These are phyloP conservation scores for Tiaroga cobitis DNA, from an alignment of 2,797 vertebrate species.

Conservation along the genomic window DNA sequence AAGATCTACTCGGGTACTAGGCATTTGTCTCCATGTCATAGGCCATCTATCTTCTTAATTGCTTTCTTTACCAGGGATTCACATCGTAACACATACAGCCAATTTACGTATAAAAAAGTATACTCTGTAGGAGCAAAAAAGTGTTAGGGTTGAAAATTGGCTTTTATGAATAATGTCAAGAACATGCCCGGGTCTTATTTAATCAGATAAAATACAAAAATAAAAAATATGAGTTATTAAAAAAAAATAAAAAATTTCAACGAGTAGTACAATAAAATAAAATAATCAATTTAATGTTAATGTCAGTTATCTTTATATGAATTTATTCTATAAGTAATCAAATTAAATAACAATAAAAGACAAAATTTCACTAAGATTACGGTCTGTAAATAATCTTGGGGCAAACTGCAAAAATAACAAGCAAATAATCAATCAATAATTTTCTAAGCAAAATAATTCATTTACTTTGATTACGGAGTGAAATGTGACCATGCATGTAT, in stretches of 20 bases:
- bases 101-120: constrained; percentile 75
- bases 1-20: constrained; percentile 57
- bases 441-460: not conserved
- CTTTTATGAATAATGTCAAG: not conserved
- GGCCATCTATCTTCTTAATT: constrained; percentile 83
- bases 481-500: not conserved
- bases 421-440: not conserved
- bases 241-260: not conserved
- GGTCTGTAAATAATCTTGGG: not conserved
- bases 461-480: not conserved
- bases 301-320: not conserved
- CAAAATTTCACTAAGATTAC: not conserved
- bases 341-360: not conserved
- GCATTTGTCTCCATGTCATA: constrained; percentile 69
- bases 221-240: too few species aligned
- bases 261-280: not conserved
- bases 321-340: not conserved
- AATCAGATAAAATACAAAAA: not conserved
- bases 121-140: constrained; percentile 21
- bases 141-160: not conserved
- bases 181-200: not conserved
- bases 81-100: constrained; percentile 73
- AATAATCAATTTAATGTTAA: not conserved
- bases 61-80: constrained; percentile 75
- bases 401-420: not conserved